Conservation (phyloP, 2,113 vertebrate genomes). For the Burhinus oedicnemus region DNA sequence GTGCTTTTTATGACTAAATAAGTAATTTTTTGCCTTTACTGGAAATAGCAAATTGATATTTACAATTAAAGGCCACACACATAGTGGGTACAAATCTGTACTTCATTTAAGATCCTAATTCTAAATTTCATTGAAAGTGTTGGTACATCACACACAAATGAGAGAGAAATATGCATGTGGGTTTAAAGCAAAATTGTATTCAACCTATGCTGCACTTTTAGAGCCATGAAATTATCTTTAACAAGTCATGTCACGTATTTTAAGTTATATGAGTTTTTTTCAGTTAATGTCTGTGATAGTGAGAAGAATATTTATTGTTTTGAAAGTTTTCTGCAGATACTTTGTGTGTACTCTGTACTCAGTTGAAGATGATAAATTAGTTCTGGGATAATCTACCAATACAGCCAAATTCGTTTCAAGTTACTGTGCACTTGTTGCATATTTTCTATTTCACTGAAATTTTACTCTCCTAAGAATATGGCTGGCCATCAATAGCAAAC, state of each 20-base stretch:
- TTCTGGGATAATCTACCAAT: background rate
- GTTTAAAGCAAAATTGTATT: background rate
- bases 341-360: background rate
- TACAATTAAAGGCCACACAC: background rate
- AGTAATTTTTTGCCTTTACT: background rate
- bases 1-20: background rate
- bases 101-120: background rate
- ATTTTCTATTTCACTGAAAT: background rate
- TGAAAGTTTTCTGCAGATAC: background rate
- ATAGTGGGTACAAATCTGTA: background rate
- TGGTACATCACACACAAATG: background rate
- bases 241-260: background rate
- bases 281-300: background rate
- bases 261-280: background rate
- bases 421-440: background rate
- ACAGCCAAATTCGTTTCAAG: background rate
- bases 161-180: background rate
- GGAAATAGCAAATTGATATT: background rate
- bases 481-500: background rate
- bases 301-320: background rate
- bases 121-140: background rate
- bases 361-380: background rate
- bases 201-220: background rate
- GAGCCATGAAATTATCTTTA: background rate
- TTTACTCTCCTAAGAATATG: background rate